Evolutionary conservation across 2,888 invertebrate species (phyloP).

Genomic region (Cheilosia pagana): DNA sequence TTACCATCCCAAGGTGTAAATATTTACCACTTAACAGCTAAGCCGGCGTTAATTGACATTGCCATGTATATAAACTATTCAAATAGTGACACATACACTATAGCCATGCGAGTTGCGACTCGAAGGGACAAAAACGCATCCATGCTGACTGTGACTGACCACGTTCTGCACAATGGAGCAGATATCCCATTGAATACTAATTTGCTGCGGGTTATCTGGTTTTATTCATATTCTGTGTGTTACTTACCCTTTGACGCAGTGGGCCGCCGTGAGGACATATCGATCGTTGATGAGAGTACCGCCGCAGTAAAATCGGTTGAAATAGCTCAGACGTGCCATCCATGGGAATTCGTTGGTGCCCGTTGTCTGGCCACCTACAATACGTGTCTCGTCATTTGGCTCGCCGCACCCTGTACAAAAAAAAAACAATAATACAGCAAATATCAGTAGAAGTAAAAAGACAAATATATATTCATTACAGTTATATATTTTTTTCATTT

Average conservation of each 20-base stretch:
- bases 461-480: constrained; percentile 46
- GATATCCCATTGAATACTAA: constrained; percentile 53
- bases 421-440: constrained; percentile 36
- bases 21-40: constrained; percentile 33
- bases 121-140: background rate
- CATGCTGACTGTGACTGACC: constrained; percentile 22
- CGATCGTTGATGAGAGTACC: constrained; percentile 94
- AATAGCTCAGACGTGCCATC: constrained; percentile 94
- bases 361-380: constrained; percentile 92
- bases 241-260: constrained; percentile 93
- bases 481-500: constrained; percentile 46
- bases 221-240: background rate
- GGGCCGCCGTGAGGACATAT: constrained; percentile 94
- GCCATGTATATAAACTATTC: constrained; percentile 55
- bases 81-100: background rate
- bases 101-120: background rate
- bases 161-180: constrained; percentile 47
- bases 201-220: constrained; percentile 6
- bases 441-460: constrained; percentile 24
- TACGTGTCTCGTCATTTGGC: constrained; percentile 91
- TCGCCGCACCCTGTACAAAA: constrained; percentile 90
- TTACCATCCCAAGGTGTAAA: constrained; percentile 7
- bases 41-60: constrained; percentile 41
- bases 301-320: constrained; percentile 95
- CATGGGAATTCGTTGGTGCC: constrained; percentile 93